A percentile compares a stretch with the other conserved stretches of the same genome.
Conservation (phyloP, 2,888 invertebrate genomes). For the Lymantria monacha region DNA sequence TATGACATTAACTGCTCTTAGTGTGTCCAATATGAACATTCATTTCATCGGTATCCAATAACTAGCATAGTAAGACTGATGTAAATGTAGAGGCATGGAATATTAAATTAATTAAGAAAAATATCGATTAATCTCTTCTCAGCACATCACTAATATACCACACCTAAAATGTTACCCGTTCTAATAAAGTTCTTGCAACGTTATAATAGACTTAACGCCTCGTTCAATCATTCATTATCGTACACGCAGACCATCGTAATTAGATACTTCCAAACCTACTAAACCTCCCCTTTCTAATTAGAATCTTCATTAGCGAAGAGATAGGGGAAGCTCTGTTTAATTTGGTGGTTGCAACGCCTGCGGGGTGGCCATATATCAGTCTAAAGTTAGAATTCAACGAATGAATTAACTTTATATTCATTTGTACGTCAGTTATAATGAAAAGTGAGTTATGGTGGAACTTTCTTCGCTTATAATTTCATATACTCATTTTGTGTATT, state of each 20-base stretch:
- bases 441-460: conserved; percentile 57
- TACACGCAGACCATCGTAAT: conserved; percentile 53
- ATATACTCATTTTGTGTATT: conserved; percentile 13
- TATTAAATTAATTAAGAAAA: background rate
- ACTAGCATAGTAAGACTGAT: too few relatives aligned
- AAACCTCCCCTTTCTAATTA: conserved; percentile 48
- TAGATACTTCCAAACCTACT: conserved; percentile 52
- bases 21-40: too few relatives aligned
- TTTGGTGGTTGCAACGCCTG: conserved; percentile 36
- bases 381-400: conserved; percentile 61
- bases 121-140: conserved; percentile 30
- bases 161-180: conserved; percentile 49
- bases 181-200: conserved; percentile 78
- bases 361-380: conserved; percentile 66
- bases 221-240: conserved; percentile 78
- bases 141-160: conserved; percentile 38
- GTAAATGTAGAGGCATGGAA: too few relatives aligned
- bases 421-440: conserved; percentile 62
- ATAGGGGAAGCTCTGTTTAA: conserved; percentile 39
- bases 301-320: conserved; percentile 38
- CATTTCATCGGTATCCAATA: too few relatives aligned
- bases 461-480: conserved; percentile 39
- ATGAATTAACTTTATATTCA: conserved; percentile 68
- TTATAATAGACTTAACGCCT: conserved; percentile 77
- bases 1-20: too few relatives aligned